Evolutionary conservation across 2,113 vertebrate genomes (phyloP).

Genomic region (Oostethus manadensis): DNA sequence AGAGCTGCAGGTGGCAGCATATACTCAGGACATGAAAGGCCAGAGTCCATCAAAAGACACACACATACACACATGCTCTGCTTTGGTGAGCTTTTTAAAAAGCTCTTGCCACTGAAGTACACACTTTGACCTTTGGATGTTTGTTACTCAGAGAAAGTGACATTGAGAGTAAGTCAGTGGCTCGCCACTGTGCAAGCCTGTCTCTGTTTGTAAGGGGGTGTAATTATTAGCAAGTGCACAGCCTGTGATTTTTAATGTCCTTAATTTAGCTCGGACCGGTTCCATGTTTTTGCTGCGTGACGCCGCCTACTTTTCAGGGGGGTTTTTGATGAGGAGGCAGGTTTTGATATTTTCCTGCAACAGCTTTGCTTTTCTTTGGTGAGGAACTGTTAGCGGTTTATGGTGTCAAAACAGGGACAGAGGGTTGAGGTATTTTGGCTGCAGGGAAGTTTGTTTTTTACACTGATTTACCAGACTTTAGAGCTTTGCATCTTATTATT

Average conservation of each 20-base stretch:
- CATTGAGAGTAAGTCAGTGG: slow-evolving; percentile 69
- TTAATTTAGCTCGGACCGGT: slow-evolving; percentile 65
- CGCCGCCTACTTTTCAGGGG: slow-evolving; percentile 57
- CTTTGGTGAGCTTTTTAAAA: slow-evolving; percentile 55
- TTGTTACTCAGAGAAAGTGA: slow-evolving; percentile 71
- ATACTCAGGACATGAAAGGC: slow-evolving; percentile 60
- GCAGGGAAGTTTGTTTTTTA: slow-evolving; percentile 65
- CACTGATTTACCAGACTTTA: slow-evolving; percentile 71
- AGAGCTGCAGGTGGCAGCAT: slow-evolving; percentile 72
- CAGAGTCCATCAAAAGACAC: slow-evolving; percentile 51
- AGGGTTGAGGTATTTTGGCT: slow-evolving; percentile 69
- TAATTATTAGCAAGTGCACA: slow-evolving; percentile 74
- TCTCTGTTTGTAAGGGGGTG: slow-evolving; percentile 65
- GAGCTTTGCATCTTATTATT: slow-evolving; percentile 73
- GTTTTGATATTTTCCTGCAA: slow-evolving; percentile 61
- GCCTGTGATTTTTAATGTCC: slow-evolving; percentile 56
- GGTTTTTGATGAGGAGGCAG: slow-evolving; percentile 41
- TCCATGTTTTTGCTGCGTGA: slow-evolving; percentile 66
- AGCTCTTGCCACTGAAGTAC: slow-evolving; percentile 52
- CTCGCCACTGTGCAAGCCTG: slow-evolving; percentile 54
- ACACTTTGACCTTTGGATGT: slow-evolving; percentile 79
- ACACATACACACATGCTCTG: slow-evolving; percentile 44
- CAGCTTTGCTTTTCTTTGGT: slow-evolving; percentile 64
- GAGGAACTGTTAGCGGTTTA: slow-evolving; percentile 53
- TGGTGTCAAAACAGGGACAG: slow-evolving; percentile 69